Evolutionary conservation across 2,797 vertebrate species (phyloP), one percentile per base, ranked within the genome.

Genomic region (Pipistrellus nathusii): DNA sequence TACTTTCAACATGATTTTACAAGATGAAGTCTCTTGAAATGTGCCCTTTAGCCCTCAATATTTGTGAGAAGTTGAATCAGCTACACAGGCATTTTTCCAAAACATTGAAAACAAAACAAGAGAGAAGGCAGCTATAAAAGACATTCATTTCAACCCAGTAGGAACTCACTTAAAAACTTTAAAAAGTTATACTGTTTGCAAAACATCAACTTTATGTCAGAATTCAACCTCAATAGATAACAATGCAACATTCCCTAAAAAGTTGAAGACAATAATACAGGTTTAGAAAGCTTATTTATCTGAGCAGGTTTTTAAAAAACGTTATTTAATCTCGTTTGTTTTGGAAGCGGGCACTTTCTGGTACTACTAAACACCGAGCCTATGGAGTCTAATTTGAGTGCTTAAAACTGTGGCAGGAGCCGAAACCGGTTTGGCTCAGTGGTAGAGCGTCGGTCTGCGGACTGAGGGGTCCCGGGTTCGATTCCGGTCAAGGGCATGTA

Each of bases 61-160:
- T 94, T 64, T 69, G 46, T 96, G 78, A 88, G 91, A 95, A 88
- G 57, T 46, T 51, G 84, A 93, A 71, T 41, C 66, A 88, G 66
- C 64, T 84, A 62, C 35, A 46, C 32, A 93, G 94, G 90, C 20
- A 68, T 88, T 95, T 90, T 76, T 12, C n/a, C 48, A 90, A 94
- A 59, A 88, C 27, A 57, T 64, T 59, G 72, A 69, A 83, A 92
- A 92, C 75, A 92, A 90, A 94, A 69, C 23, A 41, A 91, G 35
- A 48, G 82, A 85, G 73, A 95, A 53, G 25, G 15, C 20, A 95
- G 78, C 0, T 44, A 68, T 76, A 90, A 83, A 81, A 83, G 71
- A 55, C 71, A 90, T 95, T 88, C 73, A 88, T 93, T 96, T 83
- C 44, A 96, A 93, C 9, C 51, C 66, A 83, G 10, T 51, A 88